These are phyloP conservation scores for Mus spicilegus DNA, from an alignment of 2,113 vertebrate genomes.

Conservation along the genomic window DNA sequence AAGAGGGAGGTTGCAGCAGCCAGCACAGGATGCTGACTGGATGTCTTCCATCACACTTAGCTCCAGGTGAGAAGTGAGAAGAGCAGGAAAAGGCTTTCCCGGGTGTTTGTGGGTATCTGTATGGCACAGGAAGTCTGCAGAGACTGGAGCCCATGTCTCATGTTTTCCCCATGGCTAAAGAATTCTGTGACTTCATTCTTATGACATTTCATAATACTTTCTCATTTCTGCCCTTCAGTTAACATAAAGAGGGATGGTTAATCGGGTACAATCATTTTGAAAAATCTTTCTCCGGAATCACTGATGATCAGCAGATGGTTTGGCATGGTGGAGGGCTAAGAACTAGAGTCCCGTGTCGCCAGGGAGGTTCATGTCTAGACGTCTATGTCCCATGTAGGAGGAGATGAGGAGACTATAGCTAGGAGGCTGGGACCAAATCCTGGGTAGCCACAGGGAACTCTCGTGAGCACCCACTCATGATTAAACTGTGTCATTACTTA, in stretches of 20 bases:
- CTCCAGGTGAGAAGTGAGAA: background rate
- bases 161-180: background rate
- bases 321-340: background rate
- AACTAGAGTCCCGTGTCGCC: background rate
- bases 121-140: background rate
- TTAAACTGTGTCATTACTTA: background rate
- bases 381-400: no score
- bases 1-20: background rate
- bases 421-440: background rate
- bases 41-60: background rate
- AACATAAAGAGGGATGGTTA: background rate
- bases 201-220: background rate
- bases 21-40: background rate
- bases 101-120: background rate
- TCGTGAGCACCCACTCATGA: background rate
- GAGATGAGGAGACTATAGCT: background rate
- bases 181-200: background rate
- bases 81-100: background rate
- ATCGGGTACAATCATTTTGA: rapidly evolving
- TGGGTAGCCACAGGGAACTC: background rate
- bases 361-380: background rate
- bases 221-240: background rate
- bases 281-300: background rate
- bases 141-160: background rate
- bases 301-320: background rate